Evolutionary conservation across 2,797 vertebrate genomes (phyloP).

Genomic region (Pogoniulus pusillus): DNA sequence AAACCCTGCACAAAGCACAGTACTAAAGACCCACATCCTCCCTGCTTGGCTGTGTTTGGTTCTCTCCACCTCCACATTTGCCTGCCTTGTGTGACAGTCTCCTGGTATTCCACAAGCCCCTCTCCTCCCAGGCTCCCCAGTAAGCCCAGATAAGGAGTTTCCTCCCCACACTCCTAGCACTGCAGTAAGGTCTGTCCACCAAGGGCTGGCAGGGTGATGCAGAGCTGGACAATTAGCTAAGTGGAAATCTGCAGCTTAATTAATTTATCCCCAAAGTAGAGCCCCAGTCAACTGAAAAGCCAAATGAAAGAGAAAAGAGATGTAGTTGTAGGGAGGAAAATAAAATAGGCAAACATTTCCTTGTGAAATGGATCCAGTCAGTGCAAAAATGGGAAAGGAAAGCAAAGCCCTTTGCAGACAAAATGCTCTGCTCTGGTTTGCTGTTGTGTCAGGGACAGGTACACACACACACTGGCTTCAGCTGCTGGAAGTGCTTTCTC

Average conservation of each 20-base stretch:
- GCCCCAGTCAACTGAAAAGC: neutral
- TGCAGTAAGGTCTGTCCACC: rapidly evolving
- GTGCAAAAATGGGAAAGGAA: neutral
- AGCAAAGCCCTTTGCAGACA: neutral
- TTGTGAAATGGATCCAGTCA: neutral
- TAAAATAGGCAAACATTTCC: rapidly evolving
- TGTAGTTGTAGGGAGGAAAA: neutral
- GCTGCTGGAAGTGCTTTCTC: neutral
- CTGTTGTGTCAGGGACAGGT: neutral
- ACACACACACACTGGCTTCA: rapidly evolving
- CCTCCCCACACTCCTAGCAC: neutral
- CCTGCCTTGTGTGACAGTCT: rapidly evolving
- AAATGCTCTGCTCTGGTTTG: neutral
- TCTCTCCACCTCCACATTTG: neutral
- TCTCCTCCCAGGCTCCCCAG: neutral
- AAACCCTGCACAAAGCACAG: rapidly evolving
- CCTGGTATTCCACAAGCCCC: neutral
- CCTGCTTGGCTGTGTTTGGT: rapidly evolving
- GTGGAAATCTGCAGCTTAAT: neutral
- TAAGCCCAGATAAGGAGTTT: neutral
- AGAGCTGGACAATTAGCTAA: neutral
- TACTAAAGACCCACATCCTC: neutral
- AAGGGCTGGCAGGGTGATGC: neutral
- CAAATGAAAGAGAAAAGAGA: neutral
- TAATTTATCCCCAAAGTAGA: neutral